Evolutionary conservation across 2,888 invertebrate genomes (phyloP), one percentile per base, ranked within the genome.

Genomic region (Volucella inanis): DNA sequence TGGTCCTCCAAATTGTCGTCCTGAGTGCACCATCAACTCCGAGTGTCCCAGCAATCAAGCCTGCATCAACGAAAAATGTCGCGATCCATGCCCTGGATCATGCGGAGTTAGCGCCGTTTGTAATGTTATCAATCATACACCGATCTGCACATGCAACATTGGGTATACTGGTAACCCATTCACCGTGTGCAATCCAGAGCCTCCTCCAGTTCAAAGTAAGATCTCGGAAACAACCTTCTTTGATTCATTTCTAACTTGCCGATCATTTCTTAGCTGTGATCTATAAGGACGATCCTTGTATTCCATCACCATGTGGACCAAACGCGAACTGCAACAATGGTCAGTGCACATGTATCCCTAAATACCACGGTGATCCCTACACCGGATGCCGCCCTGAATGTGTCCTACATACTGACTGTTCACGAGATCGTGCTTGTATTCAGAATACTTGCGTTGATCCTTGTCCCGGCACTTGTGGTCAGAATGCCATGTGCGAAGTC

Each of bases 11-110:
- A 94, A 94, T 80, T 97, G 97, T 90, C 94, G 94, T 85, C 96
- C 97, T 0, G 96, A 97, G 92, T 96, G 96, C 90, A 93, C 95
- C 18, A 94, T 95, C 87, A 96, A 94, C 89, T 94, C 95, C 10
- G 96, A 96, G 89, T 96, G 96, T 90, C 91, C 94, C 3, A 93
- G 93, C 61, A 93, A 95, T 89, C 94, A 94, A 89, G 95, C 96
- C 31, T 96, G 97, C 90, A 94, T 95, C 18, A 95, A 95, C 89
- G 94, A 95, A 88, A 95, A 95, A 91, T 96, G 96, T 90, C 93
- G 93, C 81, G 95, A 96, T 91, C 96, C 96, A 90, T 92, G 92
- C 52, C 93, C 93, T 0, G 95, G 95, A 71, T 94, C 94, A 0
- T 95, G 95, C 89, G 95, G 95, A 11, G 88, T 93, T 8, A 92